Conservation (phyloP, 2,888 invertebrate genomes). For the Agrotis segetum region DNA sequence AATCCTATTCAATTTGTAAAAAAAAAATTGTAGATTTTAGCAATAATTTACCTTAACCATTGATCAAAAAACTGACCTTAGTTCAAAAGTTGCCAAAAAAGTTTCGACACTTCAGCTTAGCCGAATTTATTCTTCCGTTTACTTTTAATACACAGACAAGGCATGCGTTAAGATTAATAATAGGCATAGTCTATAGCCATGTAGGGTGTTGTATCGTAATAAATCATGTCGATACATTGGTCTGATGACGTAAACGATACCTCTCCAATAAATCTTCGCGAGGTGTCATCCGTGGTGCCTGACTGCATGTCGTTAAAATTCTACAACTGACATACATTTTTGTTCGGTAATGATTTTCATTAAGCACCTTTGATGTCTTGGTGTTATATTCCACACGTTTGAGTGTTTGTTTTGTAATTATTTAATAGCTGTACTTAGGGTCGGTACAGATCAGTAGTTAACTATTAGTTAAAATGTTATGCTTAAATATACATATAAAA, state of each 20-base stretch:
- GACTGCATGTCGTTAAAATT: conserved; percentile 63
- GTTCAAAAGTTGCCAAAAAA: conserved; percentile 33
- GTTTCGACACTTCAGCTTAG: neutral
- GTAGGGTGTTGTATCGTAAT: conserved; percentile 63
- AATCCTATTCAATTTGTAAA: too few relatives aligned
- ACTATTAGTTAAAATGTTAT: too few relatives aligned
- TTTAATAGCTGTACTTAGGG: conserved; percentile 16
- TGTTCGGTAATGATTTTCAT: conserved; percentile 57
- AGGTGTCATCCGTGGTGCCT: conserved; percentile 55
- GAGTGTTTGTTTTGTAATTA: conserved; percentile 17
- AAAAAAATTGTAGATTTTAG: too few relatives aligned
- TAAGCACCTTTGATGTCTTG: conserved; percentile 25
- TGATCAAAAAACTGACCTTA: neutral
- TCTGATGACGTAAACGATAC: conserved; percentile 63
- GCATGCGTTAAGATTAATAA: conserved; percentile 59
- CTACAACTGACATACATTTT: conserved; percentile 62
- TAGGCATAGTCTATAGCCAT: conserved; percentile 44
- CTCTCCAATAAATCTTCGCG: conserved; percentile 61
- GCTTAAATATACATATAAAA: too few relatives aligned
- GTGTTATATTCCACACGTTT: conserved; percentile 11
- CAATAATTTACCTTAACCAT: too few relatives aligned
- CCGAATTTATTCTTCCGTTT: conserved; percentile 22
- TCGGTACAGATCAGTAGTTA: too few relatives aligned
- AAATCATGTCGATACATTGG: conserved; percentile 64
- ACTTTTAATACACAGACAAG: conserved; percentile 39